Base-by-base conservation (phyloP, 2,113 vertebrate genomes). In the Columba janthina region DNA sequence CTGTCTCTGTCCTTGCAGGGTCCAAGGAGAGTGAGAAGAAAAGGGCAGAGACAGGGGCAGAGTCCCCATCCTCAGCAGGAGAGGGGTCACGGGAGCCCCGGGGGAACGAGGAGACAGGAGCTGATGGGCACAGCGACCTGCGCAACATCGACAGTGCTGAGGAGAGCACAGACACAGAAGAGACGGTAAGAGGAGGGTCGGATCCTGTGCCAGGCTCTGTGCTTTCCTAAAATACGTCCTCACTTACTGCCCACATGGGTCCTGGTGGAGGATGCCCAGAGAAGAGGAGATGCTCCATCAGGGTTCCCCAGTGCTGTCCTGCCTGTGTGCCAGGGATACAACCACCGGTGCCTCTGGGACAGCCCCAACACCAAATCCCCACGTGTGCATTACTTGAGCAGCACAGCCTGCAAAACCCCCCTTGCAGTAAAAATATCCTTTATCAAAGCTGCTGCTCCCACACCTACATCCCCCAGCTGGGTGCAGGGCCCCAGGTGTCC, bases 21-120 rank as follows among this genome's bases (percentile, higher is more conserved):
- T 81, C 90, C 78, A 95, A 95, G 32, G 94, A 88, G 4, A 87
- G 62, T 0, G 92, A 97, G 46, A 95, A 88, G 81, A 97, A 93
- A 72, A 94, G 82, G 48, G 24, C 4, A 8, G 61, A 90, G 11
- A 38, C 1, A 0, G 38, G 57, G 12, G 32, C 85, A 57, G 89
- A 73, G 7, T 73, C 74, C 0, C 73, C 28, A 0, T 42, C 73
- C 19, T 40, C 69, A 42, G 78, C 11, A 0, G 51, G 76, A 3
- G 91, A 96, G 16, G 7, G 36, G 28, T 86, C 51, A 15, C 31
- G 17, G 70, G 71, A 92, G 13, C 40, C 22, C 0, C 40, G 6
- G 15, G 54, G 77, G 44, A 96, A 94, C 70, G 89, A 96, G 24
- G 71, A 44, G 34, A 29, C 6, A 0, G 69, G 54, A 54, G n/a